These are phyloP conservation scores for Galagoides demidoff DNA, from an alignment of 2,797 vertebrate species.

Conservation along the genomic window DNA sequence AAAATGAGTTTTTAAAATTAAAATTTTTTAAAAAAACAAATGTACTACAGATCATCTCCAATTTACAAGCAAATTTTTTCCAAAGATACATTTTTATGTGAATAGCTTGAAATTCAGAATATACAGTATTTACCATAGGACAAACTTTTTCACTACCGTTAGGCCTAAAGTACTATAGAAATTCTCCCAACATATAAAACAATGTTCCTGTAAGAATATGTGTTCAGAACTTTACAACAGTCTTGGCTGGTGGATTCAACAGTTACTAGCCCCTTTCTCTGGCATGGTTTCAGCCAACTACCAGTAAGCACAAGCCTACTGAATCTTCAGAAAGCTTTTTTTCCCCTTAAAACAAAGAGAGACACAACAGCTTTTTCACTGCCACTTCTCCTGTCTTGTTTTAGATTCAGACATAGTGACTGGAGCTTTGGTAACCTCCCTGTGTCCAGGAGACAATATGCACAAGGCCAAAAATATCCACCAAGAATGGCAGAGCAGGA, in stretches of 20 bases:
- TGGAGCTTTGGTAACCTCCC: not conserved
- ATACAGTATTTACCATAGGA: not conserved
- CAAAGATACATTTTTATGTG: conserved; percentile 22
- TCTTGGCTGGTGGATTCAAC: not conserved
- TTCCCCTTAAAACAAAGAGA: not conserved
- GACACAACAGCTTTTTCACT: not conserved
- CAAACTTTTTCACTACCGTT: not conserved
- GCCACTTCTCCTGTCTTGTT: not conserved
- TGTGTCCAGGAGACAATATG: not conserved
- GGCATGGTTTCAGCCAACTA: not conserved
- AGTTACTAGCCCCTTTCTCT: not conserved
- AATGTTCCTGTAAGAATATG: not conserved
- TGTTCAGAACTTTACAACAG: not conserved
- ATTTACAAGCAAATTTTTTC: not conserved
- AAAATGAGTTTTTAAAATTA: not conserved
- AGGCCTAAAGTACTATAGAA: not conserved
- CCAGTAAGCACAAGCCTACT: not conserved
- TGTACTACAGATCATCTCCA: not conserved
- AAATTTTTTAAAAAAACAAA: not conserved
- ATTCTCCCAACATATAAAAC: not conserved
- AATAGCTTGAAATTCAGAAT: conserved; percentile 30
- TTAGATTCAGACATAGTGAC: not conserved
- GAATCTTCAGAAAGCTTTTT: not conserved
- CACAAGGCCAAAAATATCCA: not conserved
- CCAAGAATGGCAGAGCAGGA: not conserved